Conservation (phyloP, 2,113 vertebrate species). For the Anas platyrhynchos region DNA sequence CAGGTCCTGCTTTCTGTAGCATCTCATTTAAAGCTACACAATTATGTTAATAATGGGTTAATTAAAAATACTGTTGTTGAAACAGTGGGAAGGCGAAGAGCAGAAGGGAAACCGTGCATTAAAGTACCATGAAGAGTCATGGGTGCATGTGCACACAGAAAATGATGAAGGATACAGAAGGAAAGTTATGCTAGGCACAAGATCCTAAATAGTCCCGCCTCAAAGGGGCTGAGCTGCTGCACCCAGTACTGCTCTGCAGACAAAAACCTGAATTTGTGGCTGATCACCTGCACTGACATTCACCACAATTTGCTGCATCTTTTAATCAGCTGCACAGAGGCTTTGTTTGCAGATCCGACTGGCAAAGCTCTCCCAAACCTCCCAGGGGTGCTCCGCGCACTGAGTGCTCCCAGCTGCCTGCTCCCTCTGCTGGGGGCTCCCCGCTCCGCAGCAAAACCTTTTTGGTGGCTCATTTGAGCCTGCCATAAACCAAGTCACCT, state of each 20-base stretch:
- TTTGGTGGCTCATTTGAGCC: not conserved
- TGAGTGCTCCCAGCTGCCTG: not conserved
- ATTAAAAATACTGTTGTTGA: not conserved
- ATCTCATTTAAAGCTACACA: not conserved
- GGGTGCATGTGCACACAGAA: not conserved
- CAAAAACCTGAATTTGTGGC: not conserved
- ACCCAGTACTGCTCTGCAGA: not conserved
- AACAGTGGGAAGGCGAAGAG: not conserved
- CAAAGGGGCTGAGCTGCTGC: not conserved
- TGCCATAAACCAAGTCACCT: not conserved
- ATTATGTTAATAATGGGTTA: not conserved
- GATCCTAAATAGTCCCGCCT: not conserved
- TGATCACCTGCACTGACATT: not conserved
- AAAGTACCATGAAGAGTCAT: not conserved
- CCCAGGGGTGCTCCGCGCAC: rapidly evolving
- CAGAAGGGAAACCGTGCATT: not conserved
- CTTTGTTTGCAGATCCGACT: not conserved
- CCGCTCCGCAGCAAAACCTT: not conserved
- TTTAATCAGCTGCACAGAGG: not conserved
- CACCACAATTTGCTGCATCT: not conserved
- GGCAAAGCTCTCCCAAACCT: not conserved
- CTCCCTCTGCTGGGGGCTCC: not conserved
- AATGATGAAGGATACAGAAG: not conserved
- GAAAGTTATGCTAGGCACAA: not conserved
- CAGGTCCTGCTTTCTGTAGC: not conserved